These are phyloP conservation scores for Anoplophora glabripennis DNA, from an alignment of 1,140 invertebrate species.

Conservation along the genomic window DNA sequence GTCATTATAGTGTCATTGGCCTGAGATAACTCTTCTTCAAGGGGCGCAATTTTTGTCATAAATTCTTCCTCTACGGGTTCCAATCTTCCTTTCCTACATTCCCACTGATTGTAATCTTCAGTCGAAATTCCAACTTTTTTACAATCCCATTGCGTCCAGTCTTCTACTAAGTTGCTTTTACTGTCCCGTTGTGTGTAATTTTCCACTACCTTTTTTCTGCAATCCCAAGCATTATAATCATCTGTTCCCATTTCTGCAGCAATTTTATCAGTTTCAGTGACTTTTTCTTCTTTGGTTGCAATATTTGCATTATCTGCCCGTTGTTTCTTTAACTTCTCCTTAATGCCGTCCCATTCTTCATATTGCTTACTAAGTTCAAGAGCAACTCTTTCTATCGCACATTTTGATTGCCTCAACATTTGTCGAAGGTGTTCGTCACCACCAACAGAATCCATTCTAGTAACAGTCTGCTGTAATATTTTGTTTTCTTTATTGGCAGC, in stretches of 20 bases:
- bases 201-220: too few relatives aligned
- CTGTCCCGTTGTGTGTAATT: too few relatives aligned
- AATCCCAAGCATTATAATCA: too few relatives aligned
- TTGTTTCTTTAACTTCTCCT: conserved; percentile 1
- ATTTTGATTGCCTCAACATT: conserved; percentile 35
- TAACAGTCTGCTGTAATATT: conserved; percentile 9
- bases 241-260: not conserved
- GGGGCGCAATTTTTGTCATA: not conserved
- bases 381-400: conserved; percentile 29
- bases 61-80: too few relatives aligned
- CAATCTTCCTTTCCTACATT: not conserved
- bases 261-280: not conserved
- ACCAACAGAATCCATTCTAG: not conserved
- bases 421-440: conserved; percentile 29
- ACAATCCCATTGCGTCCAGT: not conserved
- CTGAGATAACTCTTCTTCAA: conserved; percentile 29
- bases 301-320: not conserved
- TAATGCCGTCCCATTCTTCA: conserved; percentile 22
- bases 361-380: conserved; percentile 26
- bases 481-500: conserved; percentile 23
- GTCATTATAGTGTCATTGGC: conserved; percentile 27
- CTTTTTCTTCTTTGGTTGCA: not conserved
- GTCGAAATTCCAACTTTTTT: not conserved
- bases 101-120: not conserved
- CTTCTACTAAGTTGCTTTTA: not conserved